Conservation (phyloP, 2,888 invertebrate genomes). For the Heteromyza rotundicornis region DNA sequence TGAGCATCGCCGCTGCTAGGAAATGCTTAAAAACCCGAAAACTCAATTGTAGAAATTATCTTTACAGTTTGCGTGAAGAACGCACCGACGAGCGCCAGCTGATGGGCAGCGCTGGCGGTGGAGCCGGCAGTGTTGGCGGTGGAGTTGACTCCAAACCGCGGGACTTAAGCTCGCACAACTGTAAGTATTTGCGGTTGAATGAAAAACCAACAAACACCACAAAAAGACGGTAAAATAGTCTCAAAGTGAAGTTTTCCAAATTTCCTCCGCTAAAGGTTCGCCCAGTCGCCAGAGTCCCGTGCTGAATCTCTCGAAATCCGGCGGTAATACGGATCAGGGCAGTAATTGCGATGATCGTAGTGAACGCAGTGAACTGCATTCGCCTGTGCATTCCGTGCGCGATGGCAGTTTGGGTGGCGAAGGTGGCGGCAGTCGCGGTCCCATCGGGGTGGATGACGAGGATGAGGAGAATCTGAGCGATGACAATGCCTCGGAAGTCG, state of each 20-base stretch:
- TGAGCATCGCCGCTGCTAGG: slow-evolving; percentile 1
- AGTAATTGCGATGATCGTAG: slow-evolving; percentile 68
- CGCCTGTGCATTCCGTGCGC: slow-evolving; percentile 67
- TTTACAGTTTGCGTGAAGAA: slow-evolving; percentile 80
- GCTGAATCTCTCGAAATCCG: slow-evolving; percentile 88
- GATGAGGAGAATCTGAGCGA: slow-evolving; percentile 83
- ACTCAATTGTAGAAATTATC: neutral
- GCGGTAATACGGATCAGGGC: slow-evolving; percentile 73
- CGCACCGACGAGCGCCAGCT: slow-evolving; percentile 85
- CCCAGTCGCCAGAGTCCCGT: slow-evolving; percentile 92
- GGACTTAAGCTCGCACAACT: slow-evolving; percentile 86
- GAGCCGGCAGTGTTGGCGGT: slow-evolving; percentile 68
- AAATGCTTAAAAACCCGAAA: neutral
- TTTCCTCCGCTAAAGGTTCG: slow-evolving; percentile 65
- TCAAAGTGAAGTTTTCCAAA: neutral
- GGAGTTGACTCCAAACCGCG: slow-evolving; percentile 85
- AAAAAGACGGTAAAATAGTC: neutral
- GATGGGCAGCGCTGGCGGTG: slow-evolving; percentile 68
- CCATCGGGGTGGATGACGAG: slow-evolving; percentile 55
- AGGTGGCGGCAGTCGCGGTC: slow-evolving; percentile 44
- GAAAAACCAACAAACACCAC: no score
- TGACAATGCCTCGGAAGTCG: slow-evolving; percentile 85
- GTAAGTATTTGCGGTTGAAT: slow-evolving; percentile 69
- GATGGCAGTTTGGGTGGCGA: slow-evolving; percentile 46
- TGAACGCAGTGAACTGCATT: slow-evolving; percentile 68